Conservation (phyloP, 2,113 vertebrate species). For the Orcinus orca region DNA sequence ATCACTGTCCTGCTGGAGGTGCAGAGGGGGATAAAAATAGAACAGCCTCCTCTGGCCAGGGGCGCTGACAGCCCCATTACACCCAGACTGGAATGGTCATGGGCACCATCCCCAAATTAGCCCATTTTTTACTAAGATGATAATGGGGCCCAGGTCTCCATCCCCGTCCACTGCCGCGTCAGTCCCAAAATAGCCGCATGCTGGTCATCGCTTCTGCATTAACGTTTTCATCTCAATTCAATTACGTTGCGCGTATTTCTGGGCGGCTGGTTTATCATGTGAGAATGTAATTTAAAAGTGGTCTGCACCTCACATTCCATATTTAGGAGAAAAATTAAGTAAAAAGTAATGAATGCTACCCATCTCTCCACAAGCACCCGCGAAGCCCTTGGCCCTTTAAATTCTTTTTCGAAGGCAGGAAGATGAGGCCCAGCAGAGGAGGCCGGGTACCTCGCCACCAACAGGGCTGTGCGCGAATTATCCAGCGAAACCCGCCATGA, state of each 20-base stretch:
- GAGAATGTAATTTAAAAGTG: constrained; percentile 59
- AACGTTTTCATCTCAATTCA: constrained; percentile 55
- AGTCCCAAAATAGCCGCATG: constrained; percentile 74
- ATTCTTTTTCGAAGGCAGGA: not conserved
- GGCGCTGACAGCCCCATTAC: constrained; percentile 21
- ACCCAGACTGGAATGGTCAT: constrained; percentile 45
- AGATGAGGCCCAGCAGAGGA: not conserved
- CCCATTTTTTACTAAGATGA: constrained; percentile 72
- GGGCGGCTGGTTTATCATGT: constrained; percentile 37
- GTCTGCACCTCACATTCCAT: constrained; percentile 50
- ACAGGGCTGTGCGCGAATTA: not conserved
- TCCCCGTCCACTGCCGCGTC: not conserved
- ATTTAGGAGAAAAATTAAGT: constrained; percentile 59
- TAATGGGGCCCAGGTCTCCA: constrained; percentile 44
- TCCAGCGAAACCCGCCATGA: not conserved
- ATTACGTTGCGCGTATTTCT: constrained; percentile 32
- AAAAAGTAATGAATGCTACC: constrained; percentile 25
- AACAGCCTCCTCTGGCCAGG: not conserved
- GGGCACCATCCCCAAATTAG: constrained; percentile 71
- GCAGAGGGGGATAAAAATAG: not conserved
- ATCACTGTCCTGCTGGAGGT: fast-evolving
- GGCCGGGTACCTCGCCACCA: fast-evolving
- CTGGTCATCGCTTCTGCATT: constrained; percentile 33
- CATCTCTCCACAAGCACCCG: not conserved
- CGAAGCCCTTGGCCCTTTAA: not conserved